Base-by-base conservation (phyloP, 23 tunicate genomes). In the Diplosoma virens region DNA sequence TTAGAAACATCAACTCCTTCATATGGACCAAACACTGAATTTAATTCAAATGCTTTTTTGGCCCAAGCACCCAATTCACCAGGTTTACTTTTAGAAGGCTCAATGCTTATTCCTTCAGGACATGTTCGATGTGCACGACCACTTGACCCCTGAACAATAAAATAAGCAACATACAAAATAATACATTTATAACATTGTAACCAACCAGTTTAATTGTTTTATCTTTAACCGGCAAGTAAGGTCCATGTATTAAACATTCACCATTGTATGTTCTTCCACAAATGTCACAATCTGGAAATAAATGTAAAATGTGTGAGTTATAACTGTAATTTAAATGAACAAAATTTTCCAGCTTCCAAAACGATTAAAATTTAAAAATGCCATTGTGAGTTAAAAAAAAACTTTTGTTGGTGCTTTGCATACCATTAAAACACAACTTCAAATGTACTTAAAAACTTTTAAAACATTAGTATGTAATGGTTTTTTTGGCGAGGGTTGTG, bases 1-100 rank as follows among this genome's bases (percentile, higher is more conserved):
- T 34, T 87, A 7, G 68, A 46, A 0, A 87, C 83, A 32, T 33
- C 77, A 0, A 33, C 83, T 20, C 95, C 95, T 45, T 87, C 87
- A 47, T 87, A 87, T 2, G 95, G 87, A 4, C 95, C 95, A 77
- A 87, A 87, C 54, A 87, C 83, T 1, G 95, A 82, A 35, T 87
- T 82, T 25, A 56, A 53, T 2, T 67, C 33, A 1, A 87, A 67
- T 30, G 41, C 87, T 27, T 64, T 46, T 25, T 87, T 87, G 29
- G 75, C 54, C 95, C 95, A 87, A 6, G 70, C 87, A 14, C 95
- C 95, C 20, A 50, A 33, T 0, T 87, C 95, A 74, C 86, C 79
- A 2, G 35, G 1, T 35, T 83, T 37, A 14, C 81, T 81, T 29
- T 67, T 35, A 9, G 95, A 87, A 31, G 50, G 83, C n/a, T 58